phyloP scores from a whole-genome alignment of 1,140 invertebrate genomes.

The Bradynema listronoti region DNA sequence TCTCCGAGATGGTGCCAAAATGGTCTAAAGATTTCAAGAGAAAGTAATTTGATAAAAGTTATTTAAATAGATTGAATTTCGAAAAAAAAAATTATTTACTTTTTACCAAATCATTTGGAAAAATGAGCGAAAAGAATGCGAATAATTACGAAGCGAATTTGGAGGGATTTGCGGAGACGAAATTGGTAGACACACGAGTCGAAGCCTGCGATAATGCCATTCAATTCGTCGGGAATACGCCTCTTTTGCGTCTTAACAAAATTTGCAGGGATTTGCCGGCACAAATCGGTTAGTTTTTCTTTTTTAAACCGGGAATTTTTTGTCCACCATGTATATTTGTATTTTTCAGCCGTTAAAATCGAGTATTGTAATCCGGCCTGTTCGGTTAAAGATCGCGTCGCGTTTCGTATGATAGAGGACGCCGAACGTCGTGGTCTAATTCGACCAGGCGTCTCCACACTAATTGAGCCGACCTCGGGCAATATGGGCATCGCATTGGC shows the following conservation, averaged over 20 bases:
- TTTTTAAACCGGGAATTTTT: no score
- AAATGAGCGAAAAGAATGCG: no score
- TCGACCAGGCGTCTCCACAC: constrained; percentile 54
- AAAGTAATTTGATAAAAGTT: no score
- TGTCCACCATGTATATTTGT: no score
- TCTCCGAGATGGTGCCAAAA: no score
- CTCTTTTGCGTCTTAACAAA: constrained; percentile 42
- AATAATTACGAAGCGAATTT: no score
- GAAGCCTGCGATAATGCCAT: constrained; percentile 27
- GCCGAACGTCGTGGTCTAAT: constrained; percentile 59
- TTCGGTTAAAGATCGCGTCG: constrained; percentile 54
- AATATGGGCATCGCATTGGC: constrained; percentile 59
- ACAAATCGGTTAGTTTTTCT: constrained; percentile 46
- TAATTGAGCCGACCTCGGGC: constrained; percentile 12
- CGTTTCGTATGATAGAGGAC: constrained; percentile 47
- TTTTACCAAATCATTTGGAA: no score
- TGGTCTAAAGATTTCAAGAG: no score
- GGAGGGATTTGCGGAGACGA: no score
- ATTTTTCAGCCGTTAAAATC: constrained; percentile 44
- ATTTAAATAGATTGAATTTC: no score
- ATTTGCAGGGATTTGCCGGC: constrained; percentile 30
- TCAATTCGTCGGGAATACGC: constrained; percentile 43
- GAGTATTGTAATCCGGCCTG: constrained; percentile 55
- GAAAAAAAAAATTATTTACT: no score
- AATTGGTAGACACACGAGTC: no score